Percentiles rank a stretch among this genome's conserved stretches.
Evolutionary conservation across 1,140 invertebrate species (phyloP).

Genomic region (Sycophila sp.): DNA sequence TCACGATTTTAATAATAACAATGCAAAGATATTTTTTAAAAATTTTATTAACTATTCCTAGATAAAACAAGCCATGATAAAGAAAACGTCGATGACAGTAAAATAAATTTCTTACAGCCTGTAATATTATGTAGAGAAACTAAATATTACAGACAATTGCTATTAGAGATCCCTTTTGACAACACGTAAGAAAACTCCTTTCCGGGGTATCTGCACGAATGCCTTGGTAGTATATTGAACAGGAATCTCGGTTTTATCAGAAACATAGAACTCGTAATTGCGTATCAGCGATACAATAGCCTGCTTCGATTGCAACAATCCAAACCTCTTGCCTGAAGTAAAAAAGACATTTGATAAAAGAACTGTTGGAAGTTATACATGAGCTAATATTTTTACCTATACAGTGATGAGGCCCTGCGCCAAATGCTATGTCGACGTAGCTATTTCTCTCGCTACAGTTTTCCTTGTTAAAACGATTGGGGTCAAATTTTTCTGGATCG

Average conservation of each 20-base stretch:
- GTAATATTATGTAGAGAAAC: no score
- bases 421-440: conserved; percentile 67
- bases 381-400: conserved; percentile 58
- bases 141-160: no score
- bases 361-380: no score
- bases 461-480: conserved; percentile 68
- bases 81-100: no score
- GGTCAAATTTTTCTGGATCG: conserved; percentile 71
- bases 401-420: conserved; percentile 70
- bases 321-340: conserved; percentile 5
- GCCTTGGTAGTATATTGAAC: not conserved
- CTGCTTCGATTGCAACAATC: not conserved
- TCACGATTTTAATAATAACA: no score
- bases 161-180: no score
- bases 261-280: not conserved
- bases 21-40: no score
- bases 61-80: no score
- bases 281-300: not conserved
- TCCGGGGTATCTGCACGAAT: not conserved
- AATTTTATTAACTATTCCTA: no score
- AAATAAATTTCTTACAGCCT: no score
- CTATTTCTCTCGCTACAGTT: conserved; percentile 55
- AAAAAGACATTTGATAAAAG: no score
- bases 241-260: conserved; percentile 24
- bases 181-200: no score